Evolutionary conservation across 2,888 invertebrate genomes (phyloP).

Genomic region (Ormyrus thymus): DNA sequence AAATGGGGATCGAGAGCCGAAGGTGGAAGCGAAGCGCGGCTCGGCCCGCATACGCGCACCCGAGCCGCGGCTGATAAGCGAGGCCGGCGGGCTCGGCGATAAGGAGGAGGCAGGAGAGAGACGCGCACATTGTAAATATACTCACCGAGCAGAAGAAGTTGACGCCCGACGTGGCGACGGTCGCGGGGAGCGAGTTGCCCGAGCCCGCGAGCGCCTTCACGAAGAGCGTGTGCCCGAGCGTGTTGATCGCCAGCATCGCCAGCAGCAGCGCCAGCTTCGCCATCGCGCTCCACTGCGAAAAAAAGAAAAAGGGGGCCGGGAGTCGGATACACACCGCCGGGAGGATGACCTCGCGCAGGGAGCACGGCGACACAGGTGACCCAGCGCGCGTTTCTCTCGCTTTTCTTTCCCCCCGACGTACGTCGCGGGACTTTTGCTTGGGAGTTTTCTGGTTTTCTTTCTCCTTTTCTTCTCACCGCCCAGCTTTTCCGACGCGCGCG

Average conservation of each 20-base stretch:
- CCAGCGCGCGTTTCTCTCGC: background rate
- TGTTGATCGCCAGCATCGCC: conserved; percentile 79
- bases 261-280: conserved; percentile 70
- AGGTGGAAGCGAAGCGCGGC: background rate
- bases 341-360: too few relatives aligned
- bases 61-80: background rate
- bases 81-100: background rate
- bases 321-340: too few relatives aligned
- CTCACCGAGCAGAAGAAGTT: conserved; percentile 82
- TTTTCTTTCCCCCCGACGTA: background rate
- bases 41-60: background rate
- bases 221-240: conserved; percentile 80
- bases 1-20: background rate
- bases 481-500: background rate
- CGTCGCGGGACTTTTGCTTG: too few relatives aligned
- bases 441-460: too few relatives aligned
- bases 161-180: conserved; percentile 80
- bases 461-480: background rate
- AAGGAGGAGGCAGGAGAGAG: background rate
- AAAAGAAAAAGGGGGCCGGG: too few relatives aligned
- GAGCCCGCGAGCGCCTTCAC: conserved; percentile 80
- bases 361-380: too few relatives aligned
- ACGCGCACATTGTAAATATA: conserved; percentile 50
- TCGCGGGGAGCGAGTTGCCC: conserved; percentile 79
- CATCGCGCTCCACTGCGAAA: conserved; percentile 61